phyloP scores from a whole-genome alignment of 2,888 invertebrate genomes.

The Mayetiola destructor region DNA sequence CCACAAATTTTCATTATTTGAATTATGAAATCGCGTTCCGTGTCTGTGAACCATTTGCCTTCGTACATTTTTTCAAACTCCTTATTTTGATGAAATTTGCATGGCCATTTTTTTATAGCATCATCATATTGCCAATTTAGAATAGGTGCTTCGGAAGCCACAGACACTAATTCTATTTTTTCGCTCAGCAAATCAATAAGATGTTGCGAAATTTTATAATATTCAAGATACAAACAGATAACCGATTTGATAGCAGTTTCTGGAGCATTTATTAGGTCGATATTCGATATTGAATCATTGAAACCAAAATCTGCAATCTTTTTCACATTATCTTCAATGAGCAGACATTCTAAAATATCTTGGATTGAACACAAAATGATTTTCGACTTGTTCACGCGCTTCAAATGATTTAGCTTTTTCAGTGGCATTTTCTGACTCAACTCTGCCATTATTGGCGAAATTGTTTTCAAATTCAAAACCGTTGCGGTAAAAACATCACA shows the following conservation, averaged over 20 bases:
- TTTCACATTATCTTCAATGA: slow-evolving; percentile 25
- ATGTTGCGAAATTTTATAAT: slow-evolving; percentile 22
- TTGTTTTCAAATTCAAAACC: slow-evolving; percentile 44
- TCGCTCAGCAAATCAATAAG: background rate
- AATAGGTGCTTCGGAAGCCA: slow-evolving; percentile 35
- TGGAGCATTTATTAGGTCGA: no score
- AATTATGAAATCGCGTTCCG: slow-evolving; percentile 42
- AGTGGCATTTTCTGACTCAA: slow-evolving; percentile 46
- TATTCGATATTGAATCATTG: no score
- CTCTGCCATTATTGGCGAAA: slow-evolving; percentile 45
- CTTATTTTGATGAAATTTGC: slow-evolving; percentile 69
- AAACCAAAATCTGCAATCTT: no score
- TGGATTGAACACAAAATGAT: slow-evolving; percentile 40
- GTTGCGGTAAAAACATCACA: slow-evolving; percentile 45
- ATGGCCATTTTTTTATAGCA: slow-evolving; percentile 55
- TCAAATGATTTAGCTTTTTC: slow-evolving; percentile 51
- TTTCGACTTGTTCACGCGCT: slow-evolving; percentile 48
- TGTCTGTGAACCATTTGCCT: slow-evolving; percentile 43
- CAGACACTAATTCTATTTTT: background rate
- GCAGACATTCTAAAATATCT: slow-evolving; percentile 29
- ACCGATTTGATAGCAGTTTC: slow-evolving; percentile 37
- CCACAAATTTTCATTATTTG: slow-evolving; percentile 42
- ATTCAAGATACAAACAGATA: slow-evolving; percentile 49
- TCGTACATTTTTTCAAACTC: slow-evolving; percentile 52
- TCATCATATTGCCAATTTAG: slow-evolving; percentile 50